Evolutionary conservation across 2,797 vertebrate genomes (phyloP).

Genomic region (Bradypus variegatus): DNA sequence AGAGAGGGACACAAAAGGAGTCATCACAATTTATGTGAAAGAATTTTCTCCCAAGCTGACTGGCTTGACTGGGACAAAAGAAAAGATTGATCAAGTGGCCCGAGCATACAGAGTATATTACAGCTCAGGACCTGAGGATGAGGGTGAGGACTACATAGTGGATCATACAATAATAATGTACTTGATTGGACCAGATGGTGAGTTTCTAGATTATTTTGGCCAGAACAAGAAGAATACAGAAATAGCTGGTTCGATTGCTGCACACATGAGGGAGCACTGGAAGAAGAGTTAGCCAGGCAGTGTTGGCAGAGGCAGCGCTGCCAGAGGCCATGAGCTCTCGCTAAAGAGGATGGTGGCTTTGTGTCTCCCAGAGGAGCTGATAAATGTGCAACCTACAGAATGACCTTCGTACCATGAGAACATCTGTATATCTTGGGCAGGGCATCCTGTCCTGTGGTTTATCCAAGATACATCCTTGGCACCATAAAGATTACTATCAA

Average conservation of each 20-base stretch:
- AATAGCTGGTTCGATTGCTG: no score
- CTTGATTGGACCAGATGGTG: conserved; percentile 87
- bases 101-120: no score
- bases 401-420: background rate
- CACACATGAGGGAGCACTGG: no score
- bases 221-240: conserved; percentile 83
- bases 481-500: background rate
- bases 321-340: no score
- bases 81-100: no score
- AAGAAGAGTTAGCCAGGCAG: background rate
- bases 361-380: background rate
- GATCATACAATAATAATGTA: no score
- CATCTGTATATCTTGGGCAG: background rate
- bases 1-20: no score
- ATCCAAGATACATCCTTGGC: background rate
- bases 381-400: background rate
- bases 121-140: no score
- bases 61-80: no score
- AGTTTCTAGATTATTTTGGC: conserved; percentile 91
- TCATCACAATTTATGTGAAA: no score
- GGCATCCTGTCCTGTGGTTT: background rate
- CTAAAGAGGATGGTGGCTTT: background rate
- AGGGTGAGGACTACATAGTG: no score
- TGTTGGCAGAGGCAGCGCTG: accelerated
- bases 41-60: no score